These are phyloP conservation scores for Otus sunia DNA, from an alignment of 2,113 vertebrate genomes.

Conservation along the genomic window DNA sequence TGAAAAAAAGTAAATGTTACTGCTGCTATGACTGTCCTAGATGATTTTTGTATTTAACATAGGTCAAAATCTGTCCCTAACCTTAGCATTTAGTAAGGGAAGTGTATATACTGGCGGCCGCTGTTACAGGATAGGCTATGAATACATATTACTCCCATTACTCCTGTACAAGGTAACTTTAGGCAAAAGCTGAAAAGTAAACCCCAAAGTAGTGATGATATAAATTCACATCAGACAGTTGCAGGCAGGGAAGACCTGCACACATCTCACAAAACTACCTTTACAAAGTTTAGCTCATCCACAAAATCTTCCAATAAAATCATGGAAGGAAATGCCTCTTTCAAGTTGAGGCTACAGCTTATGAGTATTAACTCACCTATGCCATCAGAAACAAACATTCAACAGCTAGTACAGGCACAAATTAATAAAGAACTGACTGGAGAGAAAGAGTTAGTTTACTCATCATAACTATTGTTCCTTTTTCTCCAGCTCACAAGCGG, in stretches of 20 bases:
- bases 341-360: not conserved
- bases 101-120: not conserved
- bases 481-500: slow-evolving; percentile 53
- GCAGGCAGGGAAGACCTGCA: not conserved
- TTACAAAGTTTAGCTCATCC: not conserved
- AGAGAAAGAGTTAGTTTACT: not conserved
- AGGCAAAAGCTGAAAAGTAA: not conserved
- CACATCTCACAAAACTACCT: not conserved
- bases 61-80: not conserved
- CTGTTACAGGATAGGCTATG: not conserved
- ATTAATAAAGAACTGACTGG: not conserved
- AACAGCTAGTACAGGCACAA: not conserved
- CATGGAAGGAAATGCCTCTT: not conserved
- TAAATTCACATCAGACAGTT: not conserved
- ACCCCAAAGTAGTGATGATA: not conserved
- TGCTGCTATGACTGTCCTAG: not conserved
- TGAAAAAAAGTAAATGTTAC: not conserved
- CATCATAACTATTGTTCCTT: not conserved
- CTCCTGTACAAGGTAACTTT: not conserved
- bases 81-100: not conserved
- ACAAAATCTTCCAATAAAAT: not conserved
- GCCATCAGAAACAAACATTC: not conserved
- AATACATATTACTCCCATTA: not conserved
- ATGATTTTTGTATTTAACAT: not conserved
- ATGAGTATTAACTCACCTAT: not conserved